Base-by-base conservation (phyloP, 2,797 vertebrate species). In the Tiaroga cobitis region DNA sequence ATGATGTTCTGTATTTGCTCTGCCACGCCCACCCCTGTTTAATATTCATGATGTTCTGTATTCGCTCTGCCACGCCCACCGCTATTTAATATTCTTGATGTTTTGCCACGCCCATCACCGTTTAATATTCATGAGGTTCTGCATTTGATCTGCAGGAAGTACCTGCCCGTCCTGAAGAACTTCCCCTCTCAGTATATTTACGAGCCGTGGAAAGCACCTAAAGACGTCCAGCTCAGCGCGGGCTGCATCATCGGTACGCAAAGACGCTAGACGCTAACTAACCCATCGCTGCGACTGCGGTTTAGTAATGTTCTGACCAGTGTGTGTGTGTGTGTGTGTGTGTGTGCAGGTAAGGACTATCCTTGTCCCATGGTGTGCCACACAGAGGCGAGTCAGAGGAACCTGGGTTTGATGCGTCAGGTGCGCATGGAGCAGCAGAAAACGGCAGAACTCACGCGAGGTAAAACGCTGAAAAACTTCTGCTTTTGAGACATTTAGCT, bases 281-380 rank as follows among this genome's bases (percentile, higher is more conserved):
- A 24, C 34, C n/a, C 7, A 21, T 8, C 8, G 13, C 18, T 32
- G 16, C 0, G n/a, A 56, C 56, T 69, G 34, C 2, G 0, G 9
- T 72, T 19, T 72, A 32, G 6, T 54, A 18, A 41, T 59, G 59
- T 83, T 75, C 19, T 75, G 49, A 54, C 46, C 19, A 1, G 41
- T 83, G 85, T 49, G 43, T 4, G 39, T 83, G 85, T 34, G 34
- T 34, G 34, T 34, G 34, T 34, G 7, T 8, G 8, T 41, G 39
- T 86, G 80, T 78, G 85, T 82, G 69, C 88, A 93, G 92, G 92
- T 76, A 91, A 80, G 29, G 91, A 93, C 83, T 94, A 93, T 69
- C 92, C 93, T 41, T 87, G 88, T 86, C 93, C 92, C 0, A 92
- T 93, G 89, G 91, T 93, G 81, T 87, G 91, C 87, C 93, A 92